These are phyloP conservation scores for Tenebrio molitor DNA, from an alignment of 1,140 invertebrate genomes.

Conservation along the genomic window DNA sequence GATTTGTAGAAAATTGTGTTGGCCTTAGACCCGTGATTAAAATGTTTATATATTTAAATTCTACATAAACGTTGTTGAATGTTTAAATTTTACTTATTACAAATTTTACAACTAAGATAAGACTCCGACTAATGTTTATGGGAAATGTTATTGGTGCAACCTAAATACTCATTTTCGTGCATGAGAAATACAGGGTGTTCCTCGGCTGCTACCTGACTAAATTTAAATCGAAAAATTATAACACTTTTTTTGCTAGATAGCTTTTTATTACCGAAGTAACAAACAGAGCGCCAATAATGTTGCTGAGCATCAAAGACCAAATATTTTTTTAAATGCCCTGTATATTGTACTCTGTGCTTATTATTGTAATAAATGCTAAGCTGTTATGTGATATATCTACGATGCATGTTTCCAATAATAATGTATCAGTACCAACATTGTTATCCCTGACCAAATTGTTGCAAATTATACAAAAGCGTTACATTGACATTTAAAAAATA, in stretches of 20 bases:
- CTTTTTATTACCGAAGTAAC: slow-evolving; percentile 14
- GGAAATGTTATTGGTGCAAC: slow-evolving; percentile 30
- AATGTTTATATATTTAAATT: slow-evolving; percentile 34
- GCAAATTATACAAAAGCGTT: slow-evolving; percentile 15
- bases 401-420: slow-evolving; percentile 25
- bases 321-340: slow-evolving; percentile 34
- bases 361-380: slow-evolving; percentile 26
- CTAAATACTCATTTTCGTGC: slow-evolving; percentile 7
- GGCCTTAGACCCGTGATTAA: slow-evolving; percentile 35
- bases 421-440: slow-evolving; percentile 33
- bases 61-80: slow-evolving; percentile 26
- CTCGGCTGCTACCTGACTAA: no score
- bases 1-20: slow-evolving; percentile 22
- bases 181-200: slow-evolving; percentile 9
- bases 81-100: slow-evolving; percentile 20
- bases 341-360: slow-evolving; percentile 20
- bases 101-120: slow-evolving; percentile 5
- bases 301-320: slow-evolving; percentile 13
- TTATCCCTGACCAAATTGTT: slow-evolving; percentile 40
- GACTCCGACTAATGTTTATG: background rate
- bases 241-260: slow-evolving; percentile 23
- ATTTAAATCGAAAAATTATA: background rate
- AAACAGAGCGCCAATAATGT: slow-evolving; percentile 29
- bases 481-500: no score
- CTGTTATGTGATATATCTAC: slow-evolving; percentile 31